Evolutionary conservation across 1,140 invertebrate species (phyloP), one percentile per base, ranked within the genome.

Genomic region (Drosophila guanche): DNA sequence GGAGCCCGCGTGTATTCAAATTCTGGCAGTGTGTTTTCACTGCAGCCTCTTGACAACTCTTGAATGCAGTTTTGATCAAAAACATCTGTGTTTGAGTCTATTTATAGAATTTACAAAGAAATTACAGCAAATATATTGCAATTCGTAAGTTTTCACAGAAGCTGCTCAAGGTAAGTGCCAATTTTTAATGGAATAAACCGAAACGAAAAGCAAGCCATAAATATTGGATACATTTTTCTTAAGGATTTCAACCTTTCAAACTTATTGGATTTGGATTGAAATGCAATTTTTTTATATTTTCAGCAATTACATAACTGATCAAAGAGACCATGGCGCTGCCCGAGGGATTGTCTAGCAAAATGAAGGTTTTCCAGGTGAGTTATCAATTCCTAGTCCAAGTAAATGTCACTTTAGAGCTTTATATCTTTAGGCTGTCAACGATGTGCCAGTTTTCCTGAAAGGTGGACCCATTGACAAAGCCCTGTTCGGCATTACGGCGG

Each of bases 331-430:
- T 91, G 90, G 89, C 88, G 20, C 63, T 91, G 58, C 90, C 89
- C 37, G 90, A 91, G 29, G 78, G 76, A 58, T 57, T 91, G 45
- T 76, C 77, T 25, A 72, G 66, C 54, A 91, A 89, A 72, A 89
- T 90, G 78, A 80, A 90, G 59, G 90, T 88, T 56, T 91, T 91
- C 53, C 90, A 91, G 72, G 90, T 80, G 40, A 45, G 65, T 46
- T 48, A 41, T 10, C n/a, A n/a, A 6, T 0, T n/a, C 0, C 0
- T 10, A 4, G 4, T 8, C 0, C 2, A 22, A 6, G 22, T 10
- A 2, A 33, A 4, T 29, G n/a, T 10, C 20, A 5, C 10, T 14
- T 43, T 29, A 29, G 16, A 7, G 25, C 1, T 40, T n/a, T 20
- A 29, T 33, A 6, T 14, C 22, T 57, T 42, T 16, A 90, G 90